phyloP scores from a whole-genome alignment of 2,888 invertebrate genomes.

The Leptopterna dolabrata region DNA sequence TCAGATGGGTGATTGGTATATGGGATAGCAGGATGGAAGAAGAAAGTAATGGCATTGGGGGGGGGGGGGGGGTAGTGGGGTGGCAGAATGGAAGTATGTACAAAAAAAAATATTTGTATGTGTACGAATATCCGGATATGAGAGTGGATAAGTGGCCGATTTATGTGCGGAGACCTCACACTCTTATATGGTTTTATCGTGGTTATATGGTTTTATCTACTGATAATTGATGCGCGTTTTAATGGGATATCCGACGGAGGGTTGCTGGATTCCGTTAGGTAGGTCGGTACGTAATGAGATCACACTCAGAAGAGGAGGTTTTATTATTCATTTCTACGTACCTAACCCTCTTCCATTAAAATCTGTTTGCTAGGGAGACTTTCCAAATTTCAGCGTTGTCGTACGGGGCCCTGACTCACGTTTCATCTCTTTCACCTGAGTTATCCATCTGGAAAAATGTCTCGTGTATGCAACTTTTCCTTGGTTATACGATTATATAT shows the following conservation, averaged over 20 bases:
- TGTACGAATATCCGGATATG: no score
- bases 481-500: no score
- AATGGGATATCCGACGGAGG: not conserved
- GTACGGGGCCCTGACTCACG: not conserved
- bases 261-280: not conserved
- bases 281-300: constrained; percentile 6
- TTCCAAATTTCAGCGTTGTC: not conserved
- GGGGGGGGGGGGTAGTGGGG: no score
- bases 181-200: no score
- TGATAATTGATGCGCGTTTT: constrained; percentile 21
- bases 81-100: no score
- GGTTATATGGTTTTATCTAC: no score
- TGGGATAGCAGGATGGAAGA: no score
- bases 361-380: not conserved
- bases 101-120: no score
- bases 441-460: not conserved
- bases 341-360: constrained; percentile 12
- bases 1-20: no score
- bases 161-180: no score
- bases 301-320: not conserved
- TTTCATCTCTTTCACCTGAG: not conserved
- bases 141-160: no score
- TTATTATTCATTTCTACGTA: constrained; percentile 17
- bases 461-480: not conserved
- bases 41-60: no score